These are phyloP conservation scores for Thunnus albacares DNA, from an alignment of 2,797 vertebrate genomes.

Conservation along the genomic window DNA sequence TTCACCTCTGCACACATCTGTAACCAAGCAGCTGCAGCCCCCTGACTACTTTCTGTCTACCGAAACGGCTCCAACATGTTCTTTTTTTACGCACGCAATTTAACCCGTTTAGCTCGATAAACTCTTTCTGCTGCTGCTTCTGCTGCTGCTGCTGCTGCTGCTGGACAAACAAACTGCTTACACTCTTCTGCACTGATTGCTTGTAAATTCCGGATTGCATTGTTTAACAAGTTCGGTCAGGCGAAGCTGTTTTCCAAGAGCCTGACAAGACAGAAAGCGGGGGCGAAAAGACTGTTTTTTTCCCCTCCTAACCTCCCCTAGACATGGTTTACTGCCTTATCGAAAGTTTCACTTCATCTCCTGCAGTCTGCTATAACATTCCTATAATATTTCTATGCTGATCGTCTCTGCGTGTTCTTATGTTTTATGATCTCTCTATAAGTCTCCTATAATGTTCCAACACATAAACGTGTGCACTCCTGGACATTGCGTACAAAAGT, in stretches of 20 bases:
- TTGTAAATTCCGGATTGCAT: constrained; percentile 8
- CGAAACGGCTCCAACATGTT: constrained; percentile 56
- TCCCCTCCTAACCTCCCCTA: neutral
- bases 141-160: neutral
- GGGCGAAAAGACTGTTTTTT: neutral
- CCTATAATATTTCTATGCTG: too few species aligned
- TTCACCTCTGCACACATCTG: constrained; percentile 64
- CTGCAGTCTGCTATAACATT: neutral
- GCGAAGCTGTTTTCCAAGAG: neutral
- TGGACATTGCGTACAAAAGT: too few species aligned
- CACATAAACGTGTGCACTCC: neutral
- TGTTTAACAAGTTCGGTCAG: constrained; percentile 21
- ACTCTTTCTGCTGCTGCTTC: too few species aligned
- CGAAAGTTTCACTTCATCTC: neutral
- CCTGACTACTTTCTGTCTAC: neutral
- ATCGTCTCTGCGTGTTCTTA: too few species aligned
- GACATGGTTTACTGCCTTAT: neutral
- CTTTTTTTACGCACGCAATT: constrained; percentile 3
- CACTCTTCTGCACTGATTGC: neutral
- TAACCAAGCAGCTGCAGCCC: constrained; percentile 15
- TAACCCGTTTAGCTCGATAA: neutral
- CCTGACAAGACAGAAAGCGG: constrained; percentile 3
- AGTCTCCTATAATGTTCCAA: too few species aligned
- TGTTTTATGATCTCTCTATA: too few species aligned
- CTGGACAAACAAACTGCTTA: neutral